Base-by-base conservation (phyloP, 2,888 invertebrate genomes). In the Plusia festucae region DNA sequence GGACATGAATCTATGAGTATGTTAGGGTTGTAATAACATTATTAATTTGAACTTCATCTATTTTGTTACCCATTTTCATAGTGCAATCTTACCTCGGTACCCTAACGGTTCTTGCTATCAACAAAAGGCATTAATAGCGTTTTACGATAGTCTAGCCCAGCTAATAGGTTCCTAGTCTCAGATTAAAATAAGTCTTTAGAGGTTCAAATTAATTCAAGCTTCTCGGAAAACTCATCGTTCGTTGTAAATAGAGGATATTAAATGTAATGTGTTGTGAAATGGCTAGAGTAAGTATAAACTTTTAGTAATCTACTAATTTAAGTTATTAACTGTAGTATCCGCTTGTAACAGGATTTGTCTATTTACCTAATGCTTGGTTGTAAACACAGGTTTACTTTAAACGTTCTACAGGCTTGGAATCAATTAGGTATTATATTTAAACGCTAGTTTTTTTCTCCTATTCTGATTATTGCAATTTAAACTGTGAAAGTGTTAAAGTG, bases 131-230 rank as follows among this genome's bases (percentile, higher is more conserved):
- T 78, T 78, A 74, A 74, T 65, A 66, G 61, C 61, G 60, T 74
- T 78, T 78, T 78, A 78, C 81, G 75, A 80, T 65, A 69, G 16
- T 78, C 57, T 64, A 71, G 61, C 80, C 60, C 22, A 27, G 59
- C 51, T 80, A 74, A 71, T 74, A 78, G 59, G 53, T 62, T 60
- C 55, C 54, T 71, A 65, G 70, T 64, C 66, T 53, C 57, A 54
- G 63, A 74, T 77, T 71, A 63, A 58, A 69, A 70, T 74, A 77
- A 60, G 65, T n/a, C n/a, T 61, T 77, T 64, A 8, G 51, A 46
- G 51, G 16, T 59, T 61, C 56, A 46, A 71, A 71, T 76, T 59
- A 22, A 62, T 59, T 57, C n/a, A 8, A 70, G 65, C n/a, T 20
- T 18, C 22, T 20, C 5, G 53, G 9, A 60, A 56, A n/a, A 44